These are phyloP conservation scores for Drosophila falleni DNA, from an alignment of 2,888 invertebrate genomes.

Conservation along the genomic window DNA sequence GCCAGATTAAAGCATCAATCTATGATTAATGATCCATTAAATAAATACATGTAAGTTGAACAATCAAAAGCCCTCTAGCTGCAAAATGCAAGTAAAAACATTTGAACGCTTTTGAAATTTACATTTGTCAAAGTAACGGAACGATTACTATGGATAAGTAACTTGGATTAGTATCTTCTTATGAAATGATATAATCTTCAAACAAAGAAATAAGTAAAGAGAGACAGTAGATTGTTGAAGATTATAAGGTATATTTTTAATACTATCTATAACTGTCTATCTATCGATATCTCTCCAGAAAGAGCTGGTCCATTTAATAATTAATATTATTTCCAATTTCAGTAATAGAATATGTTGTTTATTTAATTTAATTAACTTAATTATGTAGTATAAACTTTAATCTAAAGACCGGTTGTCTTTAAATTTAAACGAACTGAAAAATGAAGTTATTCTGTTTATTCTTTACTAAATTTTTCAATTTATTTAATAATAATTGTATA, in stretches of 20 bases:
- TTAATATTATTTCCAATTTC: no score
- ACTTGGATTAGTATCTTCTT: background rate
- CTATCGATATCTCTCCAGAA: no score
- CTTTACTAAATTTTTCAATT: constrained; percentile 6
- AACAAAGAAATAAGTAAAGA: background rate
- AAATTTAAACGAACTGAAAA: background rate
- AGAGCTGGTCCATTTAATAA: no score
- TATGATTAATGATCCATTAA: constrained; percentile 42
- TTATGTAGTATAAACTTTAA: background rate
- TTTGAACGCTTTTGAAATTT: constrained; percentile 39
- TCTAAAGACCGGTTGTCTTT: background rate
- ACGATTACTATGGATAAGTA: background rate
- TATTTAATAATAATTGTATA: background rate
- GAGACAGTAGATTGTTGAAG: background rate
- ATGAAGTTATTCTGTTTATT: constrained; percentile 4
- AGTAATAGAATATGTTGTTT: no score
- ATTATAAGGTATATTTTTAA: background rate
- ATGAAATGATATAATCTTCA: background rate
- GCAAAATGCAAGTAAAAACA: constrained; percentile 9
- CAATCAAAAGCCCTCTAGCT: constrained; percentile 20
- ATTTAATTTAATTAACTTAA: background rate
- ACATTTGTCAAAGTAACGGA: constrained; percentile 44
- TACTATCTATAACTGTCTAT: no score
- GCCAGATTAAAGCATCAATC: constrained; percentile 30
- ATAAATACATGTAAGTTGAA: constrained; percentile 14